A percentile compares a stretch with the other conserved stretches of the same genome.
Conservation (phyloP, 2,888 invertebrate species). For the Agriopis leucophaearia region DNA sequence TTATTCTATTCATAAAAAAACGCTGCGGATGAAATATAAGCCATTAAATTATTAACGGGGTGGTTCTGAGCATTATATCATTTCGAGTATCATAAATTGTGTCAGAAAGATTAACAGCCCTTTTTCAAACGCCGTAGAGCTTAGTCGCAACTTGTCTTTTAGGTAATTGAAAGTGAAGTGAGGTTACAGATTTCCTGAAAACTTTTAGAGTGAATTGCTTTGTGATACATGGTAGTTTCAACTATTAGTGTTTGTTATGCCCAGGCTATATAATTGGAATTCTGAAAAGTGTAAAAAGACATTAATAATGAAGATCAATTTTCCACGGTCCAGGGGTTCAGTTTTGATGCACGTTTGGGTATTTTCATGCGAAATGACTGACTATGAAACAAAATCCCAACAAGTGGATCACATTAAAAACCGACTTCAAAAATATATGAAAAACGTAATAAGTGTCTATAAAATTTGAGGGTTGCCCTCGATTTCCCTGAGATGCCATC, state of each 20-base stretch:
- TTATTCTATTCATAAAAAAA: conserved; percentile 37
- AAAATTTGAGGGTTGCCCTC: too few species aligned
- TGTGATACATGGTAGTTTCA: conserved; percentile 7
- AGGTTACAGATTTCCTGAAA: conserved; percentile 15
- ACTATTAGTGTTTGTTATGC: conserved; percentile 2
- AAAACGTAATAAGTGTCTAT: too few species aligned
- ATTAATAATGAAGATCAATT: too few species aligned
- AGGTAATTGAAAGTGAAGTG: conserved; percentile 32
- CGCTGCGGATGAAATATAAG: conserved; percentile 46
- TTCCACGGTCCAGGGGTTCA: too few species aligned
- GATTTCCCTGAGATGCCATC: too few species aligned
- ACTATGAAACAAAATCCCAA: too few species aligned
- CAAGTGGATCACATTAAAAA: too few species aligned
- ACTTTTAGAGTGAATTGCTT: conserved; percentile 19
- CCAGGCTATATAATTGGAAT: background rate
- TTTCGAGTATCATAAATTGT: conserved; percentile 53
- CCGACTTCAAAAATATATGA: too few species aligned
- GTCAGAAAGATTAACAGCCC: conserved; percentile 50
- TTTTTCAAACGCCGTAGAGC: conserved; percentile 45
- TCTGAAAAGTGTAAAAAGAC: too few species aligned
- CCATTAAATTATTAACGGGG: conserved; percentile 46
- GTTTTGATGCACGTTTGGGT: too few species aligned
- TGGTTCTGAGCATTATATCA: conserved; percentile 45
- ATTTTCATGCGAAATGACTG: too few species aligned
- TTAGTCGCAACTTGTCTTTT: conserved; percentile 45